phyloP scores from a whole-genome alignment of 2,113 vertebrate species.

The Sinocyclocheilus rhinocerous region DNA sequence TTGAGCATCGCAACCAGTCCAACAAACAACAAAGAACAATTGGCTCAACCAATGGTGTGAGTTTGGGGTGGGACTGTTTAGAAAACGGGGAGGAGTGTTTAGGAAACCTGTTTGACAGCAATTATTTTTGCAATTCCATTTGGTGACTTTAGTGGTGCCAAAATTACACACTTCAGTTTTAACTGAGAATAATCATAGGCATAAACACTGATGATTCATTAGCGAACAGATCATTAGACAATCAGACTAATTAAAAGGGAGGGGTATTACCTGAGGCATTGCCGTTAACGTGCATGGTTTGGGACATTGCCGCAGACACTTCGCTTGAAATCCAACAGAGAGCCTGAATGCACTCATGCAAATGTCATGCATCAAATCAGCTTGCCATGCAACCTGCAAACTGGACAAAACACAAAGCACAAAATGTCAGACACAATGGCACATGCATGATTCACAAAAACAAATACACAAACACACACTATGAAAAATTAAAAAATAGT shows the following conservation, averaged over 20 bases:
- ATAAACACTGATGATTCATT: not conserved
- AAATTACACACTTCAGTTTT: not conserved
- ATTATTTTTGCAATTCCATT: not conserved
- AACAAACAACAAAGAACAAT: not conserved
- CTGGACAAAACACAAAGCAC: slow-evolving; percentile 66
- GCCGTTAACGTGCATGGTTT: slow-evolving; percentile 80
- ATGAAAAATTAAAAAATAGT: not conserved
- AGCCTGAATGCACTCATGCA: slow-evolving; percentile 80
- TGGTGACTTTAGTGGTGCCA: not conserved
- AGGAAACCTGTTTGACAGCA: not conserved
- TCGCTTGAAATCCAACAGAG: slow-evolving; percentile 76
- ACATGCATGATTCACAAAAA: slow-evolving; percentile 6
- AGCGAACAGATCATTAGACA: not conserved
- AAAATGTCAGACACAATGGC: not conserved
- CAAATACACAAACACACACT: too few relatives aligned
- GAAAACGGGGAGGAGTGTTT: not conserved
- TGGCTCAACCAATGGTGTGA: not conserved
- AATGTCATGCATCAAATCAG: slow-evolving; percentile 86
- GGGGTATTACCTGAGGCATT: slow-evolving; percentile 81
- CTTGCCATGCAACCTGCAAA: slow-evolving; percentile 84
- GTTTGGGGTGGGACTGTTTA: not conserved
- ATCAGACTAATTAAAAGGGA: not conserved
- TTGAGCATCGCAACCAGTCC: not conserved
- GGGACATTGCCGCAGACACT: slow-evolving; percentile 82
- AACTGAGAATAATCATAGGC: not conserved